Evolutionary conservation across 2,888 invertebrate species (phyloP).

Genomic region (Pharmacophagus antenor): DNA sequence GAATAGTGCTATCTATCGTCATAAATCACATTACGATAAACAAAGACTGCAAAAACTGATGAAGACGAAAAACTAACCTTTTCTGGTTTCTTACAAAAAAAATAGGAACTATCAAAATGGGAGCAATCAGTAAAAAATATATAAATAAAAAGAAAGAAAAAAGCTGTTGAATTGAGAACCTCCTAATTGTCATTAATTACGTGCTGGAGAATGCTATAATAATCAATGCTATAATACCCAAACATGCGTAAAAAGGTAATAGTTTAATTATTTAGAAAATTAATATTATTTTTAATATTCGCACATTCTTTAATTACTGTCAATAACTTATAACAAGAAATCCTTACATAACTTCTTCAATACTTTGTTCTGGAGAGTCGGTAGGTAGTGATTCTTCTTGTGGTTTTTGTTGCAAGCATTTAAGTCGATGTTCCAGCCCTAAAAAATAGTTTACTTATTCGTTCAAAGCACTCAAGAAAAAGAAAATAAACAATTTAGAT

Average conservation of each 20-base stretch:
- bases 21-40: too few species aligned
- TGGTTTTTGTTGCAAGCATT: constrained; percentile 51
- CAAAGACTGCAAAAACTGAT: too few species aligned
- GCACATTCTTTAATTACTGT: background rate
- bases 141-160: too few species aligned
- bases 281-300: constrained; percentile 1
- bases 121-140: too few species aligned
- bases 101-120: too few species aligned
- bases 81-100: too few species aligned
- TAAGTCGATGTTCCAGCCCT: constrained; percentile 62
- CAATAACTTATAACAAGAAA: background rate
- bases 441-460: background rate
- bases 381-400: constrained; percentile 51
- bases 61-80: too few species aligned
- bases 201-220: too few species aligned
- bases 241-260: background rate
- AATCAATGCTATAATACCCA: too few species aligned
- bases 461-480: background rate
- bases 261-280: background rate
- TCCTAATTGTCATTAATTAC: too few species aligned
- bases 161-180: too few species aligned
- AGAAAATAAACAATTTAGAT: background rate
- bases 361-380: constrained; percentile 69
- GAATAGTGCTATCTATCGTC: too few species aligned
- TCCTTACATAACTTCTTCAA: constrained; percentile 66